Percentiles rank a stretch among this genome's conserved stretches.
Evolutionary conservation across 2,888 invertebrate genomes (phyloP).

Genomic region (Agonopterix alstromeriana): DNA sequence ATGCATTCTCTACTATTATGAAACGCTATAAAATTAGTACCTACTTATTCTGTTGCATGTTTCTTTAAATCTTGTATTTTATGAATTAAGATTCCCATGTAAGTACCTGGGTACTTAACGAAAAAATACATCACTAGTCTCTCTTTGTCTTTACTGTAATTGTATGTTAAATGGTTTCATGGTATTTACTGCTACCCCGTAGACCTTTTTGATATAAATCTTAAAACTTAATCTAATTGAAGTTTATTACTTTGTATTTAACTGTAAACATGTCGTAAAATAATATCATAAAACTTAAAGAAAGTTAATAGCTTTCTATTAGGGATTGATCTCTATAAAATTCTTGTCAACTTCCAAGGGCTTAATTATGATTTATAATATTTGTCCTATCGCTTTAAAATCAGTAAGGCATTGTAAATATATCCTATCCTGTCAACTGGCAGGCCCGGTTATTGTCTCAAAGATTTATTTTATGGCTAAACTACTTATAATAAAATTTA

Average conservation of each 20-base stretch:
- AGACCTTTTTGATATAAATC: not conserved
- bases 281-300: not conserved
- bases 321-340: constrained; percentile 22
- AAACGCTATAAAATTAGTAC: too few relatives aligned
- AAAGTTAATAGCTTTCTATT: constrained; percentile 3
- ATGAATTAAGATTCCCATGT: too few relatives aligned
- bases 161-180: too few relatives aligned
- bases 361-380: constrained; percentile 33
- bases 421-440: constrained; percentile 25
- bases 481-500: constrained; percentile 30
- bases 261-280: constrained; percentile 5
- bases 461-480: constrained; percentile 39
- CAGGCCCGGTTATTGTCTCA: constrained; percentile 31
- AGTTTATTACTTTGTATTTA: constrained; percentile 16
- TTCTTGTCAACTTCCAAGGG: constrained; percentile 11
- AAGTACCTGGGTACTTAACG: too few relatives aligned
- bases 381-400: constrained; percentile 25
- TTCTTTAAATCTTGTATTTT: too few relatives aligned
- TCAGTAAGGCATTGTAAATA: constrained; percentile 29
- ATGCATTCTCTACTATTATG: not conserved
- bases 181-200: not conserved
- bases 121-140: too few relatives aligned
- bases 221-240: constrained; percentile 9
- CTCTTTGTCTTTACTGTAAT: too few relatives aligned
- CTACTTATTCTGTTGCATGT: too few relatives aligned